These are phyloP conservation scores for Ptilorrhoa leucosticta DNA, from an alignment of 2,113 vertebrate genomes.

Conservation along the genomic window DNA sequence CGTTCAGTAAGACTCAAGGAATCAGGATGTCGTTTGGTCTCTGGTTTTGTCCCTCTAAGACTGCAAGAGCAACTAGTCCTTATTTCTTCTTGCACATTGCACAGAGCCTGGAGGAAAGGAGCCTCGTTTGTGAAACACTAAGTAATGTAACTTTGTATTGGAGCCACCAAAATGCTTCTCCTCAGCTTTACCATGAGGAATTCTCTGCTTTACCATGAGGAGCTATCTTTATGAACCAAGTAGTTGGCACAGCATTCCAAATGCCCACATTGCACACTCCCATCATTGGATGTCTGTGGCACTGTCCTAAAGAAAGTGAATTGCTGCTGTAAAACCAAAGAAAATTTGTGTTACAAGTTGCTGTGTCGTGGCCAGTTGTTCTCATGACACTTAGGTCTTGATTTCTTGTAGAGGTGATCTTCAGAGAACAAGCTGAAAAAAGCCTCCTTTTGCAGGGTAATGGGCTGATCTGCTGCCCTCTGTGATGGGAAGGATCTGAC, in stretches of 20 bases:
- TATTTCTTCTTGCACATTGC: neutral
- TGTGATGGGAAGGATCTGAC: neutral
- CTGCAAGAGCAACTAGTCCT: neutral
- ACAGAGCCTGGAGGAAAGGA: neutral
- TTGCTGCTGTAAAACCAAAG: neutral
- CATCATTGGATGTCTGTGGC: neutral
- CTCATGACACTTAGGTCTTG: neutral
- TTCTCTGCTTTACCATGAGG: neutral
- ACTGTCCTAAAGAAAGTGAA: neutral
- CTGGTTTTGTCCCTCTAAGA: neutral
- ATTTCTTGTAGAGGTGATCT: neutral
- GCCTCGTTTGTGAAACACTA: neutral
- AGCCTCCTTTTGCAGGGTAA: neutral
- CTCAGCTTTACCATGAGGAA: neutral
- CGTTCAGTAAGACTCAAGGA: neutral
- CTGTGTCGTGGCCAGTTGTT: neutral
- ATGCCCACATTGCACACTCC: fast-evolving
- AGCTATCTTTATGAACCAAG: neutral
- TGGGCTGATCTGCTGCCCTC: neutral
- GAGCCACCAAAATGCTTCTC: neutral
- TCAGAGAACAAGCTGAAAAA: neutral
- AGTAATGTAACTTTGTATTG: neutral
- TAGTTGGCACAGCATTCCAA: neutral
- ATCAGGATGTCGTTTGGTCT: fast-evolving
- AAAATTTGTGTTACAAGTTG: neutral